Evolutionary conservation across 2,113 vertebrate genomes (phyloP), one percentile per base, ranked within the genome.

Genomic region (Aldabrachelys gigantea): DNA sequence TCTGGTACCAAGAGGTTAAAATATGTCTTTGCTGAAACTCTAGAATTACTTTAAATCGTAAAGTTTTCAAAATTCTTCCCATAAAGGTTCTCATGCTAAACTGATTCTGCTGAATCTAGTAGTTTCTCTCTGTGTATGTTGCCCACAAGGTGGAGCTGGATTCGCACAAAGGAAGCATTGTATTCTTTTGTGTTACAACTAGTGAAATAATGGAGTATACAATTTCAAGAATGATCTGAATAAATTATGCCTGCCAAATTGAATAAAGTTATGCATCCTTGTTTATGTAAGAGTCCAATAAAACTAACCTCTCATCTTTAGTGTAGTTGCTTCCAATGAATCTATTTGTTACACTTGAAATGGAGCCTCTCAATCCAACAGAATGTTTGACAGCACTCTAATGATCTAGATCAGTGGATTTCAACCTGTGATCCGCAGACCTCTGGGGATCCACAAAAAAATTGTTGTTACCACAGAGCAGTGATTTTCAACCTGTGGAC

Each of bases 141-240:
- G 80, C 87, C 96, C 96, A 94, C 95, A 94, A 96, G 97, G 94
- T 94, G 96, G 97, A 94, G 95, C 97, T 84, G 87, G 91, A 35
- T 52, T 35, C 80, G 83, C 87, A 80, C 80, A 47, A 35, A 50
- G 38, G 11, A 3, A 52, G 72, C 80, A 75, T 75, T 54, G 4
- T 27, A 38, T 57, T 80, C 72, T 4, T 2, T 3, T 3, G 44
- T 5, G 4, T 3, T 9, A 56, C 75, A 13, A 76, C 47, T 16
- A 2, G 5, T 5, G 22, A n/a, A 59, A 75, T 38, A 5, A 79
- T 69, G 21, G 38, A 24, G 50, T 12, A 22, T 5, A 3, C 49
- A 38, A 13, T 65, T 3, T 8, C 62, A 24, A 1, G 7, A 5
- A 38, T 16, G 1, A 82, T 47, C 24, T 6, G 27, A 82, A 5